Evolutionary conservation across 2,113 vertebrate genomes (phyloP).

Genomic region (Ondatra zibethicus): DNA sequence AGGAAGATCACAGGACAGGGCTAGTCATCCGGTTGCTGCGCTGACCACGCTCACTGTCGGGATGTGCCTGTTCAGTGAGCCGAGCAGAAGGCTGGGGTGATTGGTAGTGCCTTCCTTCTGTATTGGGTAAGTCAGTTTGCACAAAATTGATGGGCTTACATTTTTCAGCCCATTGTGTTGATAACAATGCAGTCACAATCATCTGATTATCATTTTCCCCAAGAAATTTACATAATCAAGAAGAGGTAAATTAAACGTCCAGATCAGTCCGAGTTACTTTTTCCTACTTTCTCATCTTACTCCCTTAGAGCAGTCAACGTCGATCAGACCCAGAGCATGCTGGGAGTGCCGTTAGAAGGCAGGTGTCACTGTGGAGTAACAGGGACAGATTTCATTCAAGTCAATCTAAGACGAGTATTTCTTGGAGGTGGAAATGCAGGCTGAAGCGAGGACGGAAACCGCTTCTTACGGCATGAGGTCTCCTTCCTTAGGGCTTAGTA

Average conservation of each 20-base stretch:
- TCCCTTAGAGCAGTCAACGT: conserved; percentile 34
- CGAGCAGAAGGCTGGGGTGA: background rate
- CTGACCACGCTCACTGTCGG: background rate
- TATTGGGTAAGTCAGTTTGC: background rate
- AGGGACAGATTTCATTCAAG: conserved; percentile 10
- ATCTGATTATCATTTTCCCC: conserved; percentile 4
- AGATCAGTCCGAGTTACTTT: conserved; percentile 6
- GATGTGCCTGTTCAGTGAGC: background rate
- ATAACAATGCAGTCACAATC: conserved; percentile 17
- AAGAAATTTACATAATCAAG: conserved; percentile 35
- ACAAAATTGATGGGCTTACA: background rate
- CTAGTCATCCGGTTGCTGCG: background rate
- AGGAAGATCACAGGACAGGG: background rate
- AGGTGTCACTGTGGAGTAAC: background rate
- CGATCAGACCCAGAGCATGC: conserved; percentile 53
- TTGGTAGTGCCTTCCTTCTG: background rate
- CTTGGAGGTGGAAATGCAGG: conserved; percentile 4
- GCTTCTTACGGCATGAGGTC: background rate
- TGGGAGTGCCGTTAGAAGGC: conserved; percentile 5
- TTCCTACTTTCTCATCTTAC: background rate
- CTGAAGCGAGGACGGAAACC: background rate
- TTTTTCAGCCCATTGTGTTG: background rate
- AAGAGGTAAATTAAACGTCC: conserved; percentile 54
- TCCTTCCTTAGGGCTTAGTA: background rate
- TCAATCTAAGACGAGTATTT: background rate